Evolutionary conservation across 2,888 invertebrate genomes (phyloP), one percentile per base, ranked within the genome.

Genomic region (Halocaridina rubra): DNA sequence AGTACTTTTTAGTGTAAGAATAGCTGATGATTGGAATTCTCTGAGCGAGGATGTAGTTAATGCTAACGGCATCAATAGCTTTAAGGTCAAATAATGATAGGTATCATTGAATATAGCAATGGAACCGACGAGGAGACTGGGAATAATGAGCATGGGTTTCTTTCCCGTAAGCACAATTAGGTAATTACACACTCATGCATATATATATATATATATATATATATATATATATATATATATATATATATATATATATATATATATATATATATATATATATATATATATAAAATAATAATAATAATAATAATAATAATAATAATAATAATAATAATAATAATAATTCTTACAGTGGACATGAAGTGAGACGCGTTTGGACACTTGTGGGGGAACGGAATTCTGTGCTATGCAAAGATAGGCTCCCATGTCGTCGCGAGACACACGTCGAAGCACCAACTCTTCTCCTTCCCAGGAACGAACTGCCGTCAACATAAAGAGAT

Each of bases 321-420:
- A 46, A 46, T 46, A 46, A 46, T 46, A 46, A 46, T 46, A 46
- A 46, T 46, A 46, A 46, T 46, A 46, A 46, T 46, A 46, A 46
- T 46, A 46, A 46, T 46, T 95, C 97, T 95, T 93, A 97, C 97
- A 97, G 91, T 96, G 95, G 89, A 97, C 96, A 92, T 94, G 95
- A 90, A 97, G 94, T 91, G 94, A 94, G 90, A 97, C 96, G 90
- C 96, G 93, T 92, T 97, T 97, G 92, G 96, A 96, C 89, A 97
- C 95, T 79, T 96, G 94, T 74, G 97, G 97, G 61, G 96, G 96
- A 71, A 97, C 94, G 32, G 96, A 95, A 90, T 97, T 97, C 89
- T 95, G 94, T 64, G 97, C 97, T 89, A 97, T 96, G 92, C 97
- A 97, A 89, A 96, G 93, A 92, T 97, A 97, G 87, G 95, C 95